These are phyloP conservation scores for Nebria salina DNA, from an alignment of 2,888 invertebrate genomes.

Conservation along the genomic window DNA sequence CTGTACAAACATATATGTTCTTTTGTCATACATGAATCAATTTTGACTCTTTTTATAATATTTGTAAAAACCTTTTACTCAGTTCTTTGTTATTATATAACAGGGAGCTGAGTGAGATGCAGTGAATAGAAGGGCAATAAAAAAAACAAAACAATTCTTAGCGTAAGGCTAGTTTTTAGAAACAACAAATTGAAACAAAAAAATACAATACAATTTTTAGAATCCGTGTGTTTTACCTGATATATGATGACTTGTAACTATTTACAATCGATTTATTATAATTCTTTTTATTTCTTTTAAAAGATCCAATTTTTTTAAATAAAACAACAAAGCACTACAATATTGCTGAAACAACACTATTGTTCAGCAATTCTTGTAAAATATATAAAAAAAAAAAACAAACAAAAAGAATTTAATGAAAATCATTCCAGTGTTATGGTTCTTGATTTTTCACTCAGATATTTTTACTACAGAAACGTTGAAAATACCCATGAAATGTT, in stretches of 20 bases:
- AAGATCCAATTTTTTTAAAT: conserved; percentile 36
- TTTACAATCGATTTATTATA: conserved; percentile 48
- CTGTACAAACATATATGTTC: conserved; percentile 21
- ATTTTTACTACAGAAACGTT: conserved; percentile 58
- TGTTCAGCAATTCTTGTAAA: conserved; percentile 27
- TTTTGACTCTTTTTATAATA: background rate
- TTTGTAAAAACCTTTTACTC: conserved; percentile 36
- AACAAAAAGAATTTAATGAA: conserved; percentile 2
- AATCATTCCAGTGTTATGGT: conserved; percentile 46
- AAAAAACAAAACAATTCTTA: conserved; percentile 54
- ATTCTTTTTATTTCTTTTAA: conserved; percentile 33
- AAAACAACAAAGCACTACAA: conserved; percentile 16
- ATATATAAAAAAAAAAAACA: conserved; percentile 15
- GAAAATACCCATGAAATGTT: conserved; percentile 48
- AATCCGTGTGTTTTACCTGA: conserved; percentile 54
- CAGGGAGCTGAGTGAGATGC: conserved; percentile 46
- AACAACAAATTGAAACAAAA: conserved; percentile 48
- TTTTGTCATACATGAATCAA: conserved; percentile 1
- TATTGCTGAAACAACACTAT: conserved; percentile 22
- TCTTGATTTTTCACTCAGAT: conserved; percentile 52
- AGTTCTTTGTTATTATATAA: conserved; percentile 54
- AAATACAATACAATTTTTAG: conserved; percentile 53
- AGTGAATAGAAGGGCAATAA: conserved; percentile 56
- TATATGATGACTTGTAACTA: conserved; percentile 50
- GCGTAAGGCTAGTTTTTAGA: conserved; percentile 56